A percentile compares a stretch with the other conserved stretches of the same genome.
Evolutionary conservation across 2,113 vertebrate species (phyloP).

Genomic region (Antennarius striatus): DNA sequence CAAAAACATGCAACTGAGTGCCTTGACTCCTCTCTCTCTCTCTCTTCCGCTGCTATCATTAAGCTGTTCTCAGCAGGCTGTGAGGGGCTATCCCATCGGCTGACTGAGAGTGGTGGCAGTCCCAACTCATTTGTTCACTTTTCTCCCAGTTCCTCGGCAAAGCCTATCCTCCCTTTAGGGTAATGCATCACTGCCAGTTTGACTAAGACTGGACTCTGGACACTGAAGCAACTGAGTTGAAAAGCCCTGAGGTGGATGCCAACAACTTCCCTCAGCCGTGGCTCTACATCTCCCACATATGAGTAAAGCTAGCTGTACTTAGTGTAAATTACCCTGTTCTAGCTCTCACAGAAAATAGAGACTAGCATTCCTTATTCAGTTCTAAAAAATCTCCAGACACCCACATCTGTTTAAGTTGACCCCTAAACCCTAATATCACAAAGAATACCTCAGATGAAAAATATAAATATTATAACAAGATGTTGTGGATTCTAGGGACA

Average conservation of each 20-base stretch:
- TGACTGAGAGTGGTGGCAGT: constrained; percentile 77
- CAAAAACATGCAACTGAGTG: constrained; percentile 63
- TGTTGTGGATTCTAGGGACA: too few species aligned
- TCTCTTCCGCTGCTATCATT: constrained; percentile 62
- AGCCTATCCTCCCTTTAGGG: constrained; percentile 68
- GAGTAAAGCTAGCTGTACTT: constrained; percentile 38
- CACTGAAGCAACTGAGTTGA: constrained; percentile 75
- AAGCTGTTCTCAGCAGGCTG: constrained; percentile 54
- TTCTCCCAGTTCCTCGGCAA: constrained; percentile 64
- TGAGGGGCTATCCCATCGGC: constrained; percentile 64
- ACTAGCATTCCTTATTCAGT: neutral
- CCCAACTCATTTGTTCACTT: constrained; percentile 78
- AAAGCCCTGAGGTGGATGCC: constrained; percentile 72
- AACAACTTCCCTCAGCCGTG: constrained; percentile 65
- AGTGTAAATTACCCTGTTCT: constrained; percentile 15
- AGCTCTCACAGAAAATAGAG: constrained; percentile 3
- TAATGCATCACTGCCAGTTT: constrained; percentile 69
- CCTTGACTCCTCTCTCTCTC: constrained; percentile 42
- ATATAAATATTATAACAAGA: too few species aligned
- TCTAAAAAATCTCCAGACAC: too few species aligned
- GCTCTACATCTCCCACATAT: constrained; percentile 46
- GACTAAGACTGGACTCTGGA: constrained; percentile 66
- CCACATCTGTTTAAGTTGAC: too few species aligned
- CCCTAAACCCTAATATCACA: too few species aligned
- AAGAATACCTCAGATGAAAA: too few species aligned